A percentile compares a stretch with the other conserved stretches of the same genome.
Evolutionary conservation across 1,140 invertebrate genomes (phyloP).

Genomic region (Scaptomyza graminum): DNA sequence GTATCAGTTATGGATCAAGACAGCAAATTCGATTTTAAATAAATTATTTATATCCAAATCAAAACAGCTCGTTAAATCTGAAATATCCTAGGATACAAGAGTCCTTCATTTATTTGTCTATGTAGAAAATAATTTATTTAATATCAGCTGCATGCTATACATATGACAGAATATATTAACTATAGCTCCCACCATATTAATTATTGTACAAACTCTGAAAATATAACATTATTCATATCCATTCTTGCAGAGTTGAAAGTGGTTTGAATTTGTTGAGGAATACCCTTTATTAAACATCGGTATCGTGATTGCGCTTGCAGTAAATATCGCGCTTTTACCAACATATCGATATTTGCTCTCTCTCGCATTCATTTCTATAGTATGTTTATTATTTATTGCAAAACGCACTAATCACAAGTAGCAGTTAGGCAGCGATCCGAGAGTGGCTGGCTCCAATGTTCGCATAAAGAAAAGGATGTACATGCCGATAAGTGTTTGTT

Average conservation of each 20-base stretch:
- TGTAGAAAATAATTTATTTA: too few species aligned
- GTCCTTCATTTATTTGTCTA: too few species aligned
- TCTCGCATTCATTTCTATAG: constrained; percentile 10
- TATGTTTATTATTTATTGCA: constrained; percentile 28
- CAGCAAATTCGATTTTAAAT: too few species aligned
- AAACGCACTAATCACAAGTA: constrained; percentile 17
- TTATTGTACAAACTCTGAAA: too few species aligned
- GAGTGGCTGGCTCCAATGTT: constrained; percentile 3
- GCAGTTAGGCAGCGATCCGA: constrained; percentile 1
- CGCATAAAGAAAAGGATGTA: constrained; percentile 17
- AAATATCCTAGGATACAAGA: too few species aligned
- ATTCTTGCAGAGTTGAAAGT: background rate
- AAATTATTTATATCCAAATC: too few species aligned
- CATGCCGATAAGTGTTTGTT: constrained; percentile 26
- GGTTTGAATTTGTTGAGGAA: background rate
- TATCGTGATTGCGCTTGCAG: constrained; percentile 1
- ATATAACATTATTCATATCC: too few species aligned
- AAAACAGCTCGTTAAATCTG: too few species aligned
- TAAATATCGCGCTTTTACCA: background rate
- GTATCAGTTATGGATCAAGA: too few species aligned
- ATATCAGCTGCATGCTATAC: too few species aligned
- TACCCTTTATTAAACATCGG: background rate
- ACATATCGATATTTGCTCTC: constrained; percentile 8
- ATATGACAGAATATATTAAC: too few species aligned
- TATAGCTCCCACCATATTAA: too few species aligned